Evolutionary conservation across 2,797 vertebrate species (phyloP).

Genomic region (Neosilurus mollespiculum): DNA sequence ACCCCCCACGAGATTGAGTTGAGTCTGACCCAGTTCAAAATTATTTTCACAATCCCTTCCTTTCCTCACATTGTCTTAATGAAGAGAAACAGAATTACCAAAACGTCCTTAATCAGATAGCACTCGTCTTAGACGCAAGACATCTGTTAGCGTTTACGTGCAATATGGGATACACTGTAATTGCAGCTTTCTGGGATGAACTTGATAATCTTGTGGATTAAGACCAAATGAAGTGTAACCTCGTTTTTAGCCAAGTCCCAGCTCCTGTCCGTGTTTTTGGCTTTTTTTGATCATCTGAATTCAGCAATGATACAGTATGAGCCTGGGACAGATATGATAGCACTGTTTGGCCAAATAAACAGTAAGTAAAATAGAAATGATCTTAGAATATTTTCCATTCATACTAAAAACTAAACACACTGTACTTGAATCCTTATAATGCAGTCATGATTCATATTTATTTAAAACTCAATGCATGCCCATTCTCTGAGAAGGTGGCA

Average conservation of each 20-base stretch:
- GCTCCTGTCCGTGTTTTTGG: conserved; percentile 50
- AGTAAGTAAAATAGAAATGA: no score
- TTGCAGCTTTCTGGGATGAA: conserved; percentile 69
- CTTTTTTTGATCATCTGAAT: neutral
- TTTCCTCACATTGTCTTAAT: neutral
- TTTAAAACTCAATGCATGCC: neutral
- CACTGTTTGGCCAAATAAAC: neutral
- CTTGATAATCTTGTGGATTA: conserved; percentile 72
- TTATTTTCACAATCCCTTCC: neutral
- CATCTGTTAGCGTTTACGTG: conserved; percentile 80
- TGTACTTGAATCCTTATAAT: no score
- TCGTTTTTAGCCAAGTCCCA: conserved; percentile 73
- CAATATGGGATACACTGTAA: conserved; percentile 65
- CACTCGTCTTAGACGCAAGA: conserved; percentile 77
- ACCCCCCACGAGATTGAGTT: neutral
- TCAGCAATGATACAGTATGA: neutral
- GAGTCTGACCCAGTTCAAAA: neutral
- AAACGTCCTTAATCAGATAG: conserved; percentile 80
- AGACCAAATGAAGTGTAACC: conserved; percentile 66
- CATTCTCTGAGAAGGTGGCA: neutral
- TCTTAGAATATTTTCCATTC: no score
- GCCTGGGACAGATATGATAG: neutral
- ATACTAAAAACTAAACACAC: no score
- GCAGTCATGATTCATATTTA: neutral
- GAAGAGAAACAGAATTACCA: conserved; percentile 66